A percentile compares a stretch with the other conserved stretches of the same genome.
Conservation (phyloP, 1,140 invertebrate species). For the Leptinotarsa defecta region DNA sequence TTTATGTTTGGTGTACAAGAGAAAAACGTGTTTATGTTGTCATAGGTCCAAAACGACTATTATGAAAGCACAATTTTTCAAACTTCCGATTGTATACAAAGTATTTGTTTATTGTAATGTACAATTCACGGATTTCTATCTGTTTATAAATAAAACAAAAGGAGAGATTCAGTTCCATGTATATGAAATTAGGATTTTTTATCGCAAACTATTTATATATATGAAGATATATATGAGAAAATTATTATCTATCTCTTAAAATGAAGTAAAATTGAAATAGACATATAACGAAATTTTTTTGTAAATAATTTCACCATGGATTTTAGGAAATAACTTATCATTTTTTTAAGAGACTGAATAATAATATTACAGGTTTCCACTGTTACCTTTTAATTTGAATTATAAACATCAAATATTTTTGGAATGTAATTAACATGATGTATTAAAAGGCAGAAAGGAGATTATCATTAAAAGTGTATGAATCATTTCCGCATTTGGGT, state of each 20-base stretch:
- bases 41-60: constrained; percentile 16
- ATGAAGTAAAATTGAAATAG: background rate
- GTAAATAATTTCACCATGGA: constrained; percentile 28
- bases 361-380: background rate
- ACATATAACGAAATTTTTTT: constrained; percentile 17
- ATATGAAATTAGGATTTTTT: constrained; percentile 32
- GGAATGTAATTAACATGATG: background rate
- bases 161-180: constrained; percentile 36
- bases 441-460: background rate
- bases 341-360: constrained; percentile 24
- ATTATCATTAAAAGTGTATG: too few relatives aligned
- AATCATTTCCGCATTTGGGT: too few relatives aligned
- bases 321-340: constrained; percentile 14
- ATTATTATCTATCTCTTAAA: constrained; percentile 22
- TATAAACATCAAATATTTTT: constrained; percentile 25
- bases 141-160: constrained; percentile 19
- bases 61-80: constrained; percentile 32
- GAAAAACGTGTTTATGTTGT: background rate
- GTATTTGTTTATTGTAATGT: constrained; percentile 34
- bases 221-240: constrained; percentile 13
- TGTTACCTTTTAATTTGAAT: constrained; percentile 25
- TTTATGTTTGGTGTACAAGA: constrained; percentile 12
- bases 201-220: constrained; percentile 25
- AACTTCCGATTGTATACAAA: constrained; percentile 44
- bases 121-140: constrained; percentile 26